Percentiles rank a stretch among this genome's conserved stretches.
phyloP scores from a whole-genome alignment of 1,140 invertebrate species.

The Rhopalosiphum padi region DNA sequence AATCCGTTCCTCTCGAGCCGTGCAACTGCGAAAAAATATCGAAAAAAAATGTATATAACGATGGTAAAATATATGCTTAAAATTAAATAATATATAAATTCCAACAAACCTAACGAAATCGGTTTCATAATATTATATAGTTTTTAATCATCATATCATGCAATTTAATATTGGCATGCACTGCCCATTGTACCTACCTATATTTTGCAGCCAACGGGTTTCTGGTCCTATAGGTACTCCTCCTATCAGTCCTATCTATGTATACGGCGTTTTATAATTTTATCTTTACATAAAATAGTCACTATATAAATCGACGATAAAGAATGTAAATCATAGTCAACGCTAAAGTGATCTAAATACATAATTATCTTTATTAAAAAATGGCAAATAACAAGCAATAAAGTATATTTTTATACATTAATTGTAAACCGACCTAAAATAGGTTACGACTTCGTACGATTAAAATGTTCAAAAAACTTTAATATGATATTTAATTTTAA shows the following conservation, averaged over 20 bases:
- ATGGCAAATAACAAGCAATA: too few relatives aligned
- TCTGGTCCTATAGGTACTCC: too few relatives aligned
- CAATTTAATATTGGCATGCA: not conserved
- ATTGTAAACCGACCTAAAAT: too few relatives aligned
- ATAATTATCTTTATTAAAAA: not conserved
- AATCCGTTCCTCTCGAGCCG: conserved; percentile 3
- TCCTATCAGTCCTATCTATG: too few relatives aligned
- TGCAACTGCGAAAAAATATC: not conserved
- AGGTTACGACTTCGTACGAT: too few relatives aligned
- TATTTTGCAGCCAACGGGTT: not conserved
- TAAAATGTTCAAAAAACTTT: too few relatives aligned
- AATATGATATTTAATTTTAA: too few relatives aligned
- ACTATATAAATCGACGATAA: not conserved
- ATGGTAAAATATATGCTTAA: not conserved
- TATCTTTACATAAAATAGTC: not conserved
- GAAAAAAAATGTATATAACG: not conserved
- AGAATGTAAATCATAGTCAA: not conserved
- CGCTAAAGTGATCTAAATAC: too few relatives aligned
- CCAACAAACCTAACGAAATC: not conserved
- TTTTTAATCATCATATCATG: not conserved
- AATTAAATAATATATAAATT: not conserved
- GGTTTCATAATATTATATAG: not conserved
- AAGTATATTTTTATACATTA: too few relatives aligned
- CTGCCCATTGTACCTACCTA: not conserved
- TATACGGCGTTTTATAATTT: too few relatives aligned